Base-by-base conservation (phyloP, 2,888 invertebrate species). In the Philaethria dido region DNA sequence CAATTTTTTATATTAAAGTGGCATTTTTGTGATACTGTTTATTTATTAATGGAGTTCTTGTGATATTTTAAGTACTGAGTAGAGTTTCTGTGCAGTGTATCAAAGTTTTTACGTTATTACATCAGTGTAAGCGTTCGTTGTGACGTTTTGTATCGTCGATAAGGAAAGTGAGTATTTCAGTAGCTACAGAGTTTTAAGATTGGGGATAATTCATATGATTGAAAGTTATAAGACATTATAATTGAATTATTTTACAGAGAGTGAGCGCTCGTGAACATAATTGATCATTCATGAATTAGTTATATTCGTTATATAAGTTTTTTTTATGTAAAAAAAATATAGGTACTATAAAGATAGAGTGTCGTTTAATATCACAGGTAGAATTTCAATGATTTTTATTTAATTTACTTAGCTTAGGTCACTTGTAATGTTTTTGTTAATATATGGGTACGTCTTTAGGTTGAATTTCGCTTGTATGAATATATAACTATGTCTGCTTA, bases 141-240 rank as follows among this genome's bases (percentile, higher is more conserved):
- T 59, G 16, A 47, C 48, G 42, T 64, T 59, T 39, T n/a, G 14
- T 39, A 20, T 48, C 64, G 25, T 16, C 45, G 64, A 65, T 65
- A 65, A 60, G 60, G 33, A 60, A 60, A 65, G 64, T 52, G 20
- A 60, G 64, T 65, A 13, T 25, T 64, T 57, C 36, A 57, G n/a
- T 36, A n/a, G 16, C 29, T 16, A 33, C 9, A 22, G 13, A 42
- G n/a, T 22, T 16, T 42, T 22, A 42, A 42, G n/a, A 57, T 57
- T 42, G 42, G 11, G 3, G n/a, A 42, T 42, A 9, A n/a, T 39
- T 8, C 2, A 42, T 16, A 0, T 20, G 8, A 39, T 39, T 42
- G 3, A 4, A 22, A 57, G 22, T n/a, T 14, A 55, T 39, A 9
- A 55, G 18, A 8, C 1, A 22, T 42, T n/a, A 39, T 57, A 20